phyloP scores from a whole-genome alignment of 2,888 invertebrate species.

The Nomada goodeniana region DNA sequence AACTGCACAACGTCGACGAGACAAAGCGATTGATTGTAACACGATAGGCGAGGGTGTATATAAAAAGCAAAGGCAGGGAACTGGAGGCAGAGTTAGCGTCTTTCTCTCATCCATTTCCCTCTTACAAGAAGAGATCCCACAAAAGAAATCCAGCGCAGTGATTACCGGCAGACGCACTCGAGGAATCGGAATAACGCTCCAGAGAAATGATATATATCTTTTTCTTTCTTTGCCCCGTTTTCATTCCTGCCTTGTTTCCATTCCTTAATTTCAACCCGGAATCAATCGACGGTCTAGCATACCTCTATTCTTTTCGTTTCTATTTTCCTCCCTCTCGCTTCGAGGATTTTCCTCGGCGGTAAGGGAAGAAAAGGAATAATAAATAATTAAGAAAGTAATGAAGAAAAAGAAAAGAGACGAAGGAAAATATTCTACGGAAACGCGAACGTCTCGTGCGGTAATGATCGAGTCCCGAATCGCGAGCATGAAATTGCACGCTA shows the following conservation, averaged over 20 bases:
- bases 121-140: slow-evolving; percentile 45
- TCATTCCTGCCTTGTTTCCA: slow-evolving; percentile 14
- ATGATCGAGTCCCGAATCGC: slow-evolving; percentile 24
- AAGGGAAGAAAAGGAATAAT: too few species aligned
- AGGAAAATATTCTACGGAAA: neutral
- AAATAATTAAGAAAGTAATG: too few species aligned
- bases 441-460: slow-evolving; percentile 23
- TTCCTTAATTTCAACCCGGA: slow-evolving; percentile 37
- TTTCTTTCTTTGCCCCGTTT: neutral
- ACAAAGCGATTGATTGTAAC: slow-evolving; percentile 63
- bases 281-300: slow-evolving; percentile 28
- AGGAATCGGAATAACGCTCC: slow-evolving; percentile 63
- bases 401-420: too few species aligned
- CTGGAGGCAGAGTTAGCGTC: slow-evolving; percentile 11
- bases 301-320: neutral
- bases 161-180: slow-evolving; percentile 63
- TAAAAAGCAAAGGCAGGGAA: slow-evolving; percentile 18
- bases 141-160: slow-evolving; percentile 61
- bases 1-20: slow-evolving; percentile 49
- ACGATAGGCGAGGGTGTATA: slow-evolving; percentile 50
- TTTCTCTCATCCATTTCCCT: slow-evolving; percentile 14
- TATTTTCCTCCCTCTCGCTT: too few species aligned
- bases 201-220: slow-evolving; percentile 47
- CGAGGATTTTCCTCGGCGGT: slow-evolving; percentile 8
- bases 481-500: slow-evolving; percentile 42